Conservation (phyloP, 2,113 vertebrate genomes). For the Emydura subglobosa region DNA sequence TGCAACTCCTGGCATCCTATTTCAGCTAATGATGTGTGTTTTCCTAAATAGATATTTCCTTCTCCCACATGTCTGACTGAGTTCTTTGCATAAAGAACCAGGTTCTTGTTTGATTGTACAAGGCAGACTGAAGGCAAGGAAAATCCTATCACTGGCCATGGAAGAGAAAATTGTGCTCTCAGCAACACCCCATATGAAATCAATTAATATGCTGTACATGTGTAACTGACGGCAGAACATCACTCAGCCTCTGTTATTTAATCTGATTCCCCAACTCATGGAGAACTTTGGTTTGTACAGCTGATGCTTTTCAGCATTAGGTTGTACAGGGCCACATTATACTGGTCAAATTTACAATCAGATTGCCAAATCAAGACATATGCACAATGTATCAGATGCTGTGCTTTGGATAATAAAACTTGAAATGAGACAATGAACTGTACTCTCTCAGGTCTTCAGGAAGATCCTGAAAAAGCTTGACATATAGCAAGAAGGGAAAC, state of each 20-base stretch:
- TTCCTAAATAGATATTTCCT: not conserved
- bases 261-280: not conserved
- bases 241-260: accelerated
- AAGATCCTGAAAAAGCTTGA: not conserved
- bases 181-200: not conserved
- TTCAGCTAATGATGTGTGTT: not conserved
- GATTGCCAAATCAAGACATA: not conserved
- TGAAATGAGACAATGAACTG: not conserved
- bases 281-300: not conserved
- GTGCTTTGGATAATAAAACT: not conserved
- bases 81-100: not conserved
- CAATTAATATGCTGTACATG: not conserved
- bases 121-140: not conserved
- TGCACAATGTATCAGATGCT: not conserved
- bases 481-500: not conserved
- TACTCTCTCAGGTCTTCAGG: not conserved
- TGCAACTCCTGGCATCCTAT: accelerated
- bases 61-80: not conserved
- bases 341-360: not conserved
- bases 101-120: not conserved
- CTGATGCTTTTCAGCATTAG: not conserved
- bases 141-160: not conserved
- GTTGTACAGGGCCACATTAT: not conserved
- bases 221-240: not conserved
- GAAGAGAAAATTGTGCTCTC: not conserved